A percentile compares a stretch with the other conserved stretches of the same genome.
Conservation (phyloP, 2,888 invertebrate species). For the Panorpa germanica region DNA sequence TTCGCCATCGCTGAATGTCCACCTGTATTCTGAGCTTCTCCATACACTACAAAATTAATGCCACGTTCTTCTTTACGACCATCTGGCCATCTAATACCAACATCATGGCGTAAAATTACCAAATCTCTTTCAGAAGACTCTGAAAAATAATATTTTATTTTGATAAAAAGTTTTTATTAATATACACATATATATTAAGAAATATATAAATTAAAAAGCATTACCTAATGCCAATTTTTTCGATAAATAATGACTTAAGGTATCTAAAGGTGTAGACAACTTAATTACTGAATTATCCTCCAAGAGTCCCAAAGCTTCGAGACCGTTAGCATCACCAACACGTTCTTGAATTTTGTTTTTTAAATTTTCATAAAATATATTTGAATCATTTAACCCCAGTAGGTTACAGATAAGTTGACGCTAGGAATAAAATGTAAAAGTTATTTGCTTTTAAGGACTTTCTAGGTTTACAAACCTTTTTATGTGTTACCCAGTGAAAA, state of each 20-base stretch:
- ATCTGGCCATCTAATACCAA: constrained; percentile 85
- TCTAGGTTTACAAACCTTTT: not conserved
- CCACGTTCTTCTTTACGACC: constrained; percentile 62
- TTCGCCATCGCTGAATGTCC: constrained; percentile 94
- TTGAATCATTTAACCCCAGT: constrained; percentile 62
- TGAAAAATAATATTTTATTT: constrained; percentile 20
- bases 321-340: constrained; percentile 53
- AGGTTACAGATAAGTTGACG: constrained; percentile 71
- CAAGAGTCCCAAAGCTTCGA: constrained; percentile 77
- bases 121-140: constrained; percentile 74
- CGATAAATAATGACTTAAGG: constrained; percentile 74
- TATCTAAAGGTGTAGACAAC: constrained; percentile 74
- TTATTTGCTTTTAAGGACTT: not conserved
- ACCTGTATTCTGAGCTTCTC: constrained; percentile 32
- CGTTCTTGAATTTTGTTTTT: constrained; percentile 66
- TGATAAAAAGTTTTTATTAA: not conserved
- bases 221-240: constrained; percentile 61
- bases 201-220: not conserved
- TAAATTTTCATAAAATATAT: constrained; percentile 87
- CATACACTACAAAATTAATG: constrained; percentile 80
- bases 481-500: not conserved
- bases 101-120: constrained; percentile 82
- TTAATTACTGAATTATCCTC: constrained; percentile 69
- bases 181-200: not conserved
- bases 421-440: constrained; percentile 24